phyloP scores from a whole-genome alignment of 2,113 vertebrate species.

The Misgurnus anguillicaudatus region DNA sequence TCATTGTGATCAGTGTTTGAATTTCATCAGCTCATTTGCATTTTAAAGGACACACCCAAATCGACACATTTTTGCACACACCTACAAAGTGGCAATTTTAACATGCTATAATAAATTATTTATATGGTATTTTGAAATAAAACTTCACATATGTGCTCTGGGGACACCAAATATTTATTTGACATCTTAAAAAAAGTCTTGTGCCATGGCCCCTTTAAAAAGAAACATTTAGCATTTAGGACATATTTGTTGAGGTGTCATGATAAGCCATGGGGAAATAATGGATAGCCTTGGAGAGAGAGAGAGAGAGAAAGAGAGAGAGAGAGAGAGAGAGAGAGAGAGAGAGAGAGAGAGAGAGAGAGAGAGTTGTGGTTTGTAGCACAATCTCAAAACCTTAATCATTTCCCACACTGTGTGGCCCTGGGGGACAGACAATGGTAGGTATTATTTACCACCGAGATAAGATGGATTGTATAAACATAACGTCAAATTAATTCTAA shows the following conservation, averaged over 20 bases:
- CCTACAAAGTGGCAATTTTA: too few species aligned
- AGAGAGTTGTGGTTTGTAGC: constrained; percentile 19
- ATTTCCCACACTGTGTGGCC: constrained; percentile 54
- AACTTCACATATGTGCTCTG: too few species aligned
- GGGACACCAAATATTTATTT: too few species aligned
- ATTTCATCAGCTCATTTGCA: too few species aligned
- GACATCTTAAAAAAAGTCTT: too few species aligned
- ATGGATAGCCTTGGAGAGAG: not conserved
- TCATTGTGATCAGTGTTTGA: too few species aligned
- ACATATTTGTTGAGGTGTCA: not conserved
- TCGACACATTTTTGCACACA: too few species aligned
- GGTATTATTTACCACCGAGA: constrained; percentile 29
- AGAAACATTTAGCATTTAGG: not conserved
- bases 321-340: not conserved
- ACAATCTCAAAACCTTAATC: constrained; percentile 16
- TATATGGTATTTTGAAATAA: too few species aligned
- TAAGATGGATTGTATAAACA: constrained; percentile 35
- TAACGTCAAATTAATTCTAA: not conserved
- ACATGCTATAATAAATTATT: too few species aligned
- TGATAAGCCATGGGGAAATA: constrained; percentile 7
- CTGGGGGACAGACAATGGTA: constrained; percentile 34
- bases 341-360: not conserved
- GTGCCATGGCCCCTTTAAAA: too few species aligned
- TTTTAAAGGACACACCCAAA: too few species aligned
- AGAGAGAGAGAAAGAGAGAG: too few species aligned